Evolutionary conservation across 1,140 invertebrate genomes (phyloP).

Genomic region (Parasteatoda tepidariorum): DNA sequence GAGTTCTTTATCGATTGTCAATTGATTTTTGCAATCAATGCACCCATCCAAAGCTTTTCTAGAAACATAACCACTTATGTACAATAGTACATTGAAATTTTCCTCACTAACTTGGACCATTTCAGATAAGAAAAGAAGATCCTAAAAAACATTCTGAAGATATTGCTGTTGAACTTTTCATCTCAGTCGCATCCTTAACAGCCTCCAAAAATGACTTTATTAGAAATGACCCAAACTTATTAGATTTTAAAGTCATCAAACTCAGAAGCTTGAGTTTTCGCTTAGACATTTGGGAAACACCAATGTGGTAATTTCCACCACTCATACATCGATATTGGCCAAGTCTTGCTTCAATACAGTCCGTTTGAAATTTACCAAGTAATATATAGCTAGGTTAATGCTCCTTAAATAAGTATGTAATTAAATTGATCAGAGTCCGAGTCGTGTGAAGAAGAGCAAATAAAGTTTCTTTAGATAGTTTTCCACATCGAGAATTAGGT

Average conservation of each 20-base stretch:
- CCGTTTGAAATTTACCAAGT: slow-evolving; percentile 12
- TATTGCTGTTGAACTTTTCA: too few relatives aligned
- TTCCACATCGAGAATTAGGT: background rate
- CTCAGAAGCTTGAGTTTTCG: background rate
- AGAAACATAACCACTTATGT: too few relatives aligned
- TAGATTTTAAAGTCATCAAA: background rate
- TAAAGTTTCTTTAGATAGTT: background rate
- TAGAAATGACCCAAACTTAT: background rate
- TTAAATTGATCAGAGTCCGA: background rate
- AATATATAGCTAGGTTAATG: background rate
- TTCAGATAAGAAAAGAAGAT: too few relatives aligned
- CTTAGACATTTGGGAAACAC: background rate
- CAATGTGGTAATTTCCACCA: background rate
- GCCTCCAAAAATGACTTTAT: too few relatives aligned
- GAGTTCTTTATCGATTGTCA: too few relatives aligned
- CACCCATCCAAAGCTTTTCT: too few relatives aligned
- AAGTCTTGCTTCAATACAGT: background rate
- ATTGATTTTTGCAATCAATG: too few relatives aligned
- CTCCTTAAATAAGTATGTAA: background rate
- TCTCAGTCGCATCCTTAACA: too few relatives aligned
- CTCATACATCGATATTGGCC: background rate
- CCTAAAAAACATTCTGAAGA: too few relatives aligned
- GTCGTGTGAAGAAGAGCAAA: background rate
- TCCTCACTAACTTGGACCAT: too few relatives aligned
- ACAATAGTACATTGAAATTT: too few relatives aligned